Evolutionary conservation across 2,113 vertebrate species (phyloP), one percentile per base, ranked within the genome.

Genomic region (Percina caprodes): DNA sequence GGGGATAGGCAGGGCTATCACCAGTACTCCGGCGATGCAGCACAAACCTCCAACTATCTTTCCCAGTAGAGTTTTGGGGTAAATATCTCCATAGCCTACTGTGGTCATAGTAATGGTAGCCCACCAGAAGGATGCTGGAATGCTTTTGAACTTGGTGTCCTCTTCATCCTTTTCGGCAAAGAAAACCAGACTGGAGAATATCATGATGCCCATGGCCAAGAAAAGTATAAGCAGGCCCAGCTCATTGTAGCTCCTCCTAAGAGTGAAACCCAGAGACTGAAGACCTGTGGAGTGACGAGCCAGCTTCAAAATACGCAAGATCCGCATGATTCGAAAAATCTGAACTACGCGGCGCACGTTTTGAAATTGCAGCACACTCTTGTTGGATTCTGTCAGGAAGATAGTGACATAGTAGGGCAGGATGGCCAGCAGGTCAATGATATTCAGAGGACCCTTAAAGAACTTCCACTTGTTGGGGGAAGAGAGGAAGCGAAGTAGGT

Each of bases 91-190:
- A 13, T 99, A 99, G 49, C 98, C 98, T 21, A 99, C 98, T 0
- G 98, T 99, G 5, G 98, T 99, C 98, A 99, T 99, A 48, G 98
- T 99, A 81, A 99, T 99, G 30, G 98, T 99, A 74, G 98, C 98
- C 98, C 98, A 99, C 98, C 98, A 99, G 94, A 99, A 99, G 3
- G 98, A 99, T 68, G 98, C 98, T 3, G 98, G 98, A 82, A 99
- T 99, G 91, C 98, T 99, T 91, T 99, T 99, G 93, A 99, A 99
- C 94, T 99, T 99, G 58, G 98, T 99, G 92, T 98, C 98, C 15
- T 99, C 97, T 86, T 99, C 98, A 13, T 99, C 98, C 88, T 99
- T 99, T 92, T 99, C 98, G 0, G 98, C 98, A 83, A 99, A 99
- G 93, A 99, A 99, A 68, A 99, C 98, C 68, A 99, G 94, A 89